phyloP scores from a whole-genome alignment of 2,113 vertebrate species.

The Fregetta grallaria region DNA sequence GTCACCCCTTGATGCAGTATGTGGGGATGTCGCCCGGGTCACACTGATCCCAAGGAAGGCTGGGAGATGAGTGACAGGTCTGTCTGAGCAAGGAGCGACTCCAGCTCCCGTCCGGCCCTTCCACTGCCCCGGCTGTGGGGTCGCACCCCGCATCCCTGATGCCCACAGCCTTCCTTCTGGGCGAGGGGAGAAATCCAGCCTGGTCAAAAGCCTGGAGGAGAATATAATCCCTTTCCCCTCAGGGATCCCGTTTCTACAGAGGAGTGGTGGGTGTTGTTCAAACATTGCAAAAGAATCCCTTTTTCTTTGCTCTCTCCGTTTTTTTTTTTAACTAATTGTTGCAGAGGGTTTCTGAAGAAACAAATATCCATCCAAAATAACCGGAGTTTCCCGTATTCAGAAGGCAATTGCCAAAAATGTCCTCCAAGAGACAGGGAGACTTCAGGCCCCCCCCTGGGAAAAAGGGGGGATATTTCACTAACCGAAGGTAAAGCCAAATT shows the following conservation, averaged over 20 bases:
- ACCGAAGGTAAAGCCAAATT: background rate
- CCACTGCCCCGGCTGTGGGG: background rate
- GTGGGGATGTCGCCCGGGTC: background rate
- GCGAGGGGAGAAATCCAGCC: background rate
- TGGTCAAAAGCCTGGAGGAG: background rate
- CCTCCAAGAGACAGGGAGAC: background rate
- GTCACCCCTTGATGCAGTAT: background rate
- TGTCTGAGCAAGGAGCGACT: background rate
- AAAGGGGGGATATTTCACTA: background rate
- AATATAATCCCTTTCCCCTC: background rate
- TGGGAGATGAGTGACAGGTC: background rate
- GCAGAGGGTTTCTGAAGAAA: background rate
- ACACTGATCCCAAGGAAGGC: background rate
- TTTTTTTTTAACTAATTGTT: background rate
- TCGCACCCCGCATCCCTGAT: background rate
- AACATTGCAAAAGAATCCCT: constrained; percentile 7
- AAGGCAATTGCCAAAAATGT: background rate
- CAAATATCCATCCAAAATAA: background rate
- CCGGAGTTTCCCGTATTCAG: background rate
- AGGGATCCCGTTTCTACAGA: background rate
- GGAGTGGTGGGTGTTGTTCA: background rate
- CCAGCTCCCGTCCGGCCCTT: background rate
- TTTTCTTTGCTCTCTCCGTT: background rate
- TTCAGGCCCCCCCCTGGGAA: background rate
- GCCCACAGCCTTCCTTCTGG: background rate